Evolutionary conservation across 1,140 invertebrate genomes (phyloP), one percentile per base, ranked within the genome.

Genomic region (Penaeus indicus): DNA sequence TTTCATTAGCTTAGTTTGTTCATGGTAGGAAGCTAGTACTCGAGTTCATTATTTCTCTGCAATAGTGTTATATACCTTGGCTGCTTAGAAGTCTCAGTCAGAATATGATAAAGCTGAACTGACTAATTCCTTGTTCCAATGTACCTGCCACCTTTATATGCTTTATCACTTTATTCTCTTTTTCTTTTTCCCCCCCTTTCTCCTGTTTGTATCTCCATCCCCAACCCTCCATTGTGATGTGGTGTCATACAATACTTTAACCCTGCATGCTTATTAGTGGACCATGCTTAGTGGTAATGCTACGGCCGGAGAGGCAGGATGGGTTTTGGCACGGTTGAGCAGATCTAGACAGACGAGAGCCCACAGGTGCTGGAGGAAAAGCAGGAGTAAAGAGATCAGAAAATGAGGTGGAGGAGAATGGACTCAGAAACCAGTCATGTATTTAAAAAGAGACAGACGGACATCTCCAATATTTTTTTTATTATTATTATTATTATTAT

Each of bases 261-360:
- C 64, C 69, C 69, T 86, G 84, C 84, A 86, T 86, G 84, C 84
- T 86, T 86, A 69, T 62, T 86, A 86, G 84, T 60, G 72, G 84
- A 78, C n/a, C 84, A 79, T 86, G 84, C 84, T 79, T 63, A 79
- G 60, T 78, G 61, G 75, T 86, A 86, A 69, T 75, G 78, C 84
- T 79, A 63, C 77, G 25, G 84, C 72, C 32, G 75, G 75, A 38
- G 62, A 86, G 84, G 72, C 78, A 78, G 84, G 63, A 27, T 86
- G 72, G 72, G 84, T 72, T 67, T 42, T 79, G 75, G 63, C 84
- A 27, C 27, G 61, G 75, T 77, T 32, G 84, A 86, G 72, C 60
- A 25, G 62, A 72, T 63, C 84, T n/a, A 86, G 61, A 61, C 72
- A 86, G 84, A 86, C 25, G 60, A 75, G 77, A 61, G 60, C 72